Base-by-base conservation (phyloP, 1,140 invertebrate genomes). In the Papilio aristodemus region DNA sequence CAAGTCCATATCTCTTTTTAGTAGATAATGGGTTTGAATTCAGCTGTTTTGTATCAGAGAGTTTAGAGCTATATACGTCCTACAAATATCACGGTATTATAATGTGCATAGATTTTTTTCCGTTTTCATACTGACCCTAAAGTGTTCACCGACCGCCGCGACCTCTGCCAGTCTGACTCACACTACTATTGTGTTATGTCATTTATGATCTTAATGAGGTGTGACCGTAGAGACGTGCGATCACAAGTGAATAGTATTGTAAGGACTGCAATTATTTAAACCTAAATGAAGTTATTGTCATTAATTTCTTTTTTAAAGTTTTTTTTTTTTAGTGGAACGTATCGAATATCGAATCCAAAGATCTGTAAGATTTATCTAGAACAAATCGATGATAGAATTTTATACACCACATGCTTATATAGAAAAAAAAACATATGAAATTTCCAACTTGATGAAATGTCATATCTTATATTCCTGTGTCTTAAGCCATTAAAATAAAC, bases 241-340 rank as follows among this genome's bases (percentile, higher is more conserved):
- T 22, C 43, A 43, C 41, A 19, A 46, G 17, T 46, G 14, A 19
- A 22, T 46, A 10, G 37, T 38, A 38, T 38, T 46, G 6, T n/a
- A n/a, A n/a, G 17, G 8, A 19, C 13, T 43, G 17, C 14, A 46
- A 10, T 10, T 46, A 46, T 46, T 46, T 46, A 19, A 19, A 46
- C 14, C 43, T 46, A 46, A 46, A 46, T 17, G 17, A 46, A 17
- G 43, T 46, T 46, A 46, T 46, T n/a, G n/a, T n/a, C n/a, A n/a
- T n/a, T n/a, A n/a, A n/a, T n/a, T n/a, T 46, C 4, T 10, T 19
- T 17, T 19, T 19, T 46, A 9, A 17, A 19, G 7, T 46, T 46
- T 14, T 19, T 19, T 46, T 46, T 46, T 19, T 19, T 46, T 46
- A n/a, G n/a, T n/a, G 43, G 8, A 19, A 14, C 17, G 9, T n/a